Conservation (phyloP, 2,797 vertebrate species). For the Karalla daura region DNA sequence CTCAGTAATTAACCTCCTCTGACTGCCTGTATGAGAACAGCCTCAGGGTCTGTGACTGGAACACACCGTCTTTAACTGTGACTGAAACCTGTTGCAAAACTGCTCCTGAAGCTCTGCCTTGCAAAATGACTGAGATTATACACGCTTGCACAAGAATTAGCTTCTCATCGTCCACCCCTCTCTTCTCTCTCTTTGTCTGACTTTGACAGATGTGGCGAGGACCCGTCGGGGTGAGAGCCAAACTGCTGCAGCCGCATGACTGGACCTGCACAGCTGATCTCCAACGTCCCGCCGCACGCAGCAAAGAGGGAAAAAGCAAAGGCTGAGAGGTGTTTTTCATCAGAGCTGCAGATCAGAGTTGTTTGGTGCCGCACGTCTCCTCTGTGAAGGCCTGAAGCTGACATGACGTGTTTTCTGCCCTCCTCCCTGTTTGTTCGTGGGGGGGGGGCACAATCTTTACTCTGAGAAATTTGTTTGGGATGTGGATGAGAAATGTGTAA, state of each 20-base stretch:
- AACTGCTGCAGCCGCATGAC: slow-evolving; percentile 8
- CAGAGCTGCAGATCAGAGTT: slow-evolving; percentile 6
- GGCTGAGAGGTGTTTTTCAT: background rate
- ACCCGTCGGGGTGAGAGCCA: background rate
- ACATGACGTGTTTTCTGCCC: slow-evolving; percentile 6
- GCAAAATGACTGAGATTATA: slow-evolving; percentile 29
- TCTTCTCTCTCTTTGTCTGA: background rate
- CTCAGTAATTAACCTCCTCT: too few relatives aligned
- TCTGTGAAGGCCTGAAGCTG: slow-evolving; percentile 16
- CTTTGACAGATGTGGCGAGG: slow-evolving; percentile 9
- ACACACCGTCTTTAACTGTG: background rate
- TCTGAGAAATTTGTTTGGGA: slow-evolving; percentile 57
- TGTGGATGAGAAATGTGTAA: slow-evolving; percentile 65
- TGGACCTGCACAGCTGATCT: background rate
- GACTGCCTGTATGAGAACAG: too few relatives aligned
- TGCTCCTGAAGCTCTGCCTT: slow-evolving; percentile 5
- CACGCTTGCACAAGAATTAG: slow-evolving; percentile 29
- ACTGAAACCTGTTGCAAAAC: slow-evolving; percentile 37
- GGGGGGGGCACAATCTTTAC: slow-evolving; percentile 30
- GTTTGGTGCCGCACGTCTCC: slow-evolving; percentile 10
- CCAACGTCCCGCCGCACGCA: background rate
- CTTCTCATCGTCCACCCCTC: background rate
- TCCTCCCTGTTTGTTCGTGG: slow-evolving; percentile 37
- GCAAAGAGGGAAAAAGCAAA: background rate
- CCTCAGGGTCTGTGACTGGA: too few relatives aligned